Conservation (phyloP, 1,140 invertebrate genomes). For the Tigriopus japonicus region DNA sequence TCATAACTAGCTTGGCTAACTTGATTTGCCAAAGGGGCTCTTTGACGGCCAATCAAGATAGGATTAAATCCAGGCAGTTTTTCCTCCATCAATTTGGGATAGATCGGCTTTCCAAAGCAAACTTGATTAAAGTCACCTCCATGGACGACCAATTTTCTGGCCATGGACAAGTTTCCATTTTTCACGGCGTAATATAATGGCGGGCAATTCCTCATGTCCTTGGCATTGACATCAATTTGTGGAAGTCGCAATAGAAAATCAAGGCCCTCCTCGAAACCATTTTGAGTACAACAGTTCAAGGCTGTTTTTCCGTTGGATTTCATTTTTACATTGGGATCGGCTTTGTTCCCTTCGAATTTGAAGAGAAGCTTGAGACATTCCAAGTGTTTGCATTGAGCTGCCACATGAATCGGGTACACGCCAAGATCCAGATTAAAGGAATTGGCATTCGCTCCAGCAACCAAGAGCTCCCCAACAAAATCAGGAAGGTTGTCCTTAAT, state of each 20-base stretch:
- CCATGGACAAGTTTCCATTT: background rate
- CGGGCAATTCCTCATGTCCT: background rate
- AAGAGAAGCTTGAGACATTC: constrained; percentile 1
- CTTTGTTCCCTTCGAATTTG: background rate
- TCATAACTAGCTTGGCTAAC: background rate
- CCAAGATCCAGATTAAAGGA: background rate
- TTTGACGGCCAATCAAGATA: constrained; percentile 2
- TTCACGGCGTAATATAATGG: too few species aligned
- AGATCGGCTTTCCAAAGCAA: too few species aligned
- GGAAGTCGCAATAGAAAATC: background rate
- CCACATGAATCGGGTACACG: constrained; percentile 3
- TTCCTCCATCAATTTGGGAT: background rate
- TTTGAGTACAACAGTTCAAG: background rate
- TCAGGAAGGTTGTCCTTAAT: background rate
- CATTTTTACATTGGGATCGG: background rate
- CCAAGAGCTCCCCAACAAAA: background rate
- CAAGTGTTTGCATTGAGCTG: background rate
- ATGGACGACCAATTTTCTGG: background rate
- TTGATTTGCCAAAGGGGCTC: background rate
- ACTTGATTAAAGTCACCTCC: background rate
- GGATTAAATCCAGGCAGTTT: background rate
- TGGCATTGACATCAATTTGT: background rate
- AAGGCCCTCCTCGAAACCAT: background rate
- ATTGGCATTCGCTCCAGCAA: background rate
- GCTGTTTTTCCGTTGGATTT: constrained; percentile 1